A percentile compares a stretch with the other conserved stretches of the same genome.
Conservation (phyloP, 2,797 vertebrate genomes). For the Poeciliopsis gracilis region DNA sequence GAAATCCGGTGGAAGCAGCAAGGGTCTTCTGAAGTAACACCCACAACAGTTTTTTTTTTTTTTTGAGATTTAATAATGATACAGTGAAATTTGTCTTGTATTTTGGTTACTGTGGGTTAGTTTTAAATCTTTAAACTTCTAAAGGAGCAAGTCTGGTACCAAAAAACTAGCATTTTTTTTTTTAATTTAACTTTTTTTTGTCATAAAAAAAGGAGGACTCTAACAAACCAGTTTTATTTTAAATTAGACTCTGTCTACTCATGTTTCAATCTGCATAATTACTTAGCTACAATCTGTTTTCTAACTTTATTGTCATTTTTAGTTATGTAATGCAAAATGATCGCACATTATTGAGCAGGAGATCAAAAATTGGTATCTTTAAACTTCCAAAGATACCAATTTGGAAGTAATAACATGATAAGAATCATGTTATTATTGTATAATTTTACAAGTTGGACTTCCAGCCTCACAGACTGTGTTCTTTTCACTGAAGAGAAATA, state of each 20-base stretch:
- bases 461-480: neutral
- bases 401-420: no score
- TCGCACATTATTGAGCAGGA: neutral
- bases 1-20: neutral
- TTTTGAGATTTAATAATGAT: neutral
- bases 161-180: neutral
- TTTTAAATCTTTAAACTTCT: neutral
- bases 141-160: neutral
- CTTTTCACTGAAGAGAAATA: neutral
- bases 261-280: neutral
- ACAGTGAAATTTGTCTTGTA: neutral
- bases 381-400: no score
- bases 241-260: no score
- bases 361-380: neutral
- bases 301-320: neutral
- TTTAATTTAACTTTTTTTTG: neutral
- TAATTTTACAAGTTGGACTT: neutral
- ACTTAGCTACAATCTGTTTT: neutral
- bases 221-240: no score
- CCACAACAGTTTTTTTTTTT: neutral
- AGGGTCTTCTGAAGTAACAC: no score
- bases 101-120: neutral
- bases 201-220: neutral
- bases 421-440: no score
- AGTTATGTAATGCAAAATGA: neutral